Conservation (phyloP, 2,888 invertebrate species). For the Xestia xanthographa region DNA sequence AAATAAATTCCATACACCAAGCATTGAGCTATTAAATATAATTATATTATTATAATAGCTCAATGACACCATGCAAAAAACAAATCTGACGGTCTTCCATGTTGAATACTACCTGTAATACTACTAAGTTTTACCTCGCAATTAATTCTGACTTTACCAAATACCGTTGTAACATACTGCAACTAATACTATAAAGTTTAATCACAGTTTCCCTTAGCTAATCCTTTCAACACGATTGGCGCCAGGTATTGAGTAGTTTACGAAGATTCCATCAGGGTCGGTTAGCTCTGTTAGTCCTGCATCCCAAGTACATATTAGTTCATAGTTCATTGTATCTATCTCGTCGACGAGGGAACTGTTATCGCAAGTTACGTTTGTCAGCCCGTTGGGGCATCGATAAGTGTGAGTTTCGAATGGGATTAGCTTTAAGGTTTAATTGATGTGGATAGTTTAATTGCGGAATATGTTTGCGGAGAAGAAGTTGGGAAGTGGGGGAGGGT, state of each 20-base stretch:
- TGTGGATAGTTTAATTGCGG: conserved; percentile 66
- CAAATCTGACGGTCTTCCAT: too few species aligned
- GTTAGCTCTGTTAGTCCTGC: conserved; percentile 74
- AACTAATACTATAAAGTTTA: conserved; percentile 40
- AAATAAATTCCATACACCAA: too few species aligned
- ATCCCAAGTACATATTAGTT: conserved; percentile 76
- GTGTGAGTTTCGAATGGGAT: conserved; percentile 69
- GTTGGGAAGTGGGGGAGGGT: conserved; percentile 7
- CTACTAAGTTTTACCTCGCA: conserved; percentile 8
- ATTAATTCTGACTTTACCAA: conserved; percentile 18
- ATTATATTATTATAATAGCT: too few species aligned
- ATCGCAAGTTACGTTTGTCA: conserved; percentile 69
- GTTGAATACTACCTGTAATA: not conserved
- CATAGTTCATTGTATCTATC: conserved; percentile 74
- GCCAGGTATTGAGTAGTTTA: conserved; percentile 46
- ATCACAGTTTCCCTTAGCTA: conserved; percentile 46
- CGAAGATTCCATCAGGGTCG: conserved; percentile 58
- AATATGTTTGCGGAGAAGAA: conserved; percentile 48
- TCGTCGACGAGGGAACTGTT: conserved; percentile 74
- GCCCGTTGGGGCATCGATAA: conserved; percentile 70
- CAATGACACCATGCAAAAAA: too few species aligned
- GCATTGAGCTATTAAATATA: too few species aligned
- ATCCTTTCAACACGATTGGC: conserved; percentile 43
- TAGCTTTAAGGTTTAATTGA: conserved; percentile 70
- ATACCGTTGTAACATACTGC: conserved; percentile 4